Conservation (phyloP, 2,888 invertebrate species). For the Drosophila borborema region DNA sequence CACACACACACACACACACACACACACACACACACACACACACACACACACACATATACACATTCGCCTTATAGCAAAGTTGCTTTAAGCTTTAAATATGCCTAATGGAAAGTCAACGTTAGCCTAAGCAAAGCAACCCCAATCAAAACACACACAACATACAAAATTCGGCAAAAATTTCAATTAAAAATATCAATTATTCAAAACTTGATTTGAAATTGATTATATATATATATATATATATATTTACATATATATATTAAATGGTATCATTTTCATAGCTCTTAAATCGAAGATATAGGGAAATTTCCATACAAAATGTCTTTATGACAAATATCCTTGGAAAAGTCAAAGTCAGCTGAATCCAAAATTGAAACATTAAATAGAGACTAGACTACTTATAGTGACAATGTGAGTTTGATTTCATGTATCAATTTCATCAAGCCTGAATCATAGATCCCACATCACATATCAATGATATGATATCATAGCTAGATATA, state of each 20-base stretch:
- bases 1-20: conserved; percentile 33
- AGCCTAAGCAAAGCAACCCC: not conserved
- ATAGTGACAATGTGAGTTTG: not conserved
- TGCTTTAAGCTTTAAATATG: conserved; percentile 22
- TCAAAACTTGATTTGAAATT: not conserved
- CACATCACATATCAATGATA: not conserved
- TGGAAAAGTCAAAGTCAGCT: too few species aligned
- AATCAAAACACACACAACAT: not conserved
- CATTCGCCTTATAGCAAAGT: conserved; percentile 6
- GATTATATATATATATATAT: not conserved
- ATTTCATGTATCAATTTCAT: not conserved
- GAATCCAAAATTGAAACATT: too few species aligned
- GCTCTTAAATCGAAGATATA: not conserved
- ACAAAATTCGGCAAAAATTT: not conserved
- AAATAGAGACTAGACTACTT: not conserved
- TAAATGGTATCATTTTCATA: not conserved
- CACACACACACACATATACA: conserved; percentile 39
- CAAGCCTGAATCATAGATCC: not conserved
- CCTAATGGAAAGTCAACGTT: not conserved
- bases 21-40: conserved; percentile 43
- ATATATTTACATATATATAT: too few species aligned
- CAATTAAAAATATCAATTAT: not conserved
- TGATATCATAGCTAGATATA: not conserved
- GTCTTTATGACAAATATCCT: not conserved
- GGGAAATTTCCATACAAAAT: not conserved